Evolutionary conservation across 2,797 vertebrate genomes (phyloP), one percentile per base, ranked within the genome.

Genomic region (Eidolon dupreanum): DNA sequence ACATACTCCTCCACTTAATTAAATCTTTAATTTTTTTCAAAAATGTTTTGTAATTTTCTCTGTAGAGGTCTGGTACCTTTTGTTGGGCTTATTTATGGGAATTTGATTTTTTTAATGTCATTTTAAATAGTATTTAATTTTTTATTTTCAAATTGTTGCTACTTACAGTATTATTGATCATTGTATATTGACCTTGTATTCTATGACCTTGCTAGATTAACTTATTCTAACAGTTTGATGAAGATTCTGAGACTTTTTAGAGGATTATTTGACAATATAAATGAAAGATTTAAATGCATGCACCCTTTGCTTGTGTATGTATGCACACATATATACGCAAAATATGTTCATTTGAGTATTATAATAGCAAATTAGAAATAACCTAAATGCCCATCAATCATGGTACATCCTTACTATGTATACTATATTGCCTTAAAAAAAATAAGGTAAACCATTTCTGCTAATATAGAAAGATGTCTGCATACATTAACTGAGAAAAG

Each of bases 311-410:
- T 63, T 90, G 31, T 90, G 46, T 93, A 59, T 74, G 5, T 82
- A 28, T 92, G 41, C 57, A 71, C 31, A 88, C 22, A 38, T 43
- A 55, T 59, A 53, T 19, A 38, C 81, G 51, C 73, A 85, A 55
- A 74, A 53, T 92, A 66, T 28, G 61, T 92, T 73, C 15, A 85
- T 84, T 81, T 92, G 12, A 77, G 8, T n/a, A 43, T 88, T 84
- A n/a, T 59, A 57, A 11, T 92, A 79, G 83, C 55, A 92, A 36
- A 88, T 85, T 85, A 94, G 73, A 89, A 94, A 61, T 81, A 81
- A 86, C 16, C 65, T 59, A 70, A 92, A 75, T 79, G 66, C 41
- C 73, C 31, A 38, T 92, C 71, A 53, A 1, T 74, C 46, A n/a
- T 46, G 41, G 57, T 57, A 81, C 79, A 86, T 73, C 26, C 38